Base-by-base conservation (phyloP, 2,113 vertebrate genomes). In the Salvelinus namaycush region DNA sequence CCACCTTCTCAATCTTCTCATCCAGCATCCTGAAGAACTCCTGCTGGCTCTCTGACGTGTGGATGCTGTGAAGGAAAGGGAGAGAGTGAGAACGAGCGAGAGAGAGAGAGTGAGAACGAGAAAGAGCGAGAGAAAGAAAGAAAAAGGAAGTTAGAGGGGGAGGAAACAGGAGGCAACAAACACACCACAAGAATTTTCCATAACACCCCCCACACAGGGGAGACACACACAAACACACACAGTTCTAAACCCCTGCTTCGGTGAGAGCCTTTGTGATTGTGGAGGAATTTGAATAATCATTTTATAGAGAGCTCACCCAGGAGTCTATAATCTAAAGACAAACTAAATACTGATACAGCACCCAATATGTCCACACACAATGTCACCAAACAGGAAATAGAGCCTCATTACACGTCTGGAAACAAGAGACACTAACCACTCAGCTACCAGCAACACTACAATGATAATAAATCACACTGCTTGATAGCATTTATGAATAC, bases 1-100 rank as follows among this genome's bases (percentile, higher is more conserved):
- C 94, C 93, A 98, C 97, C 96, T 97, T 98, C 93, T 98, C 97
- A 83, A 98, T 99, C 92, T 99, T 99, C 93, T 99, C 97, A 91
- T 99, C 97, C 90, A 99, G 93, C 97, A 99, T 97, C 91, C 96
- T 95, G 95, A 99, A 99, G 92, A 99, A 99, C 89, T 99, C 97
- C 90, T 98, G 97, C 91, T 99, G 97, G 94, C 97, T 99, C 94
- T 99, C 97, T 76, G 97, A 99, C 88, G 96, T 97, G 93, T 99
- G 97, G 94, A 99, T 98, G 90, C 97, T 98, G 92, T 89, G 93
- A 90, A 66, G 79, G 34, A 79, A 68, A 82, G 74, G 87, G 70
- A 34, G 79, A 39, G 49, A 62, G 31, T 69, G 51, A 64, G 59
- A 68, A 89, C 79, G 94, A 94, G 39, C 8, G 75, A 84, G 27